Base-by-base conservation (phyloP, 1,140 invertebrate genomes). In the Aradophagus sp. region DNA sequence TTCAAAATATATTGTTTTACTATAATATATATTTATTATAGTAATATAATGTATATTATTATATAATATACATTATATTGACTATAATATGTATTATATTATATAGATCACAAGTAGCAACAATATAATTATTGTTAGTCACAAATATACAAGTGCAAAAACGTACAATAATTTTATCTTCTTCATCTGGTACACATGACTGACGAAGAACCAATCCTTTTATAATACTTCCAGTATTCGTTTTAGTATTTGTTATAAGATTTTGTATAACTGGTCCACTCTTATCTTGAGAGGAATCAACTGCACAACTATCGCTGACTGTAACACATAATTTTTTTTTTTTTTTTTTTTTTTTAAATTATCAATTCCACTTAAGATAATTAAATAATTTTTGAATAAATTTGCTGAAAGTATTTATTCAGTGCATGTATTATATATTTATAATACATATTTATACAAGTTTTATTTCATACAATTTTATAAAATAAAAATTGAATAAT, bases 281-380 rank as follows among this genome's bases (percentile, higher is more conserved):
- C 75, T 73, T 80, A 76, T 93, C 90, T 50, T 82, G 76, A 1
- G 75, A 73, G 23, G 84, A 71, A 11, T 87, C 85, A n/a, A 66
- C 20, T 48, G 77, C 87, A 76, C 91, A 92, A 11, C 85, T 87
- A 75, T 93, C 92, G 79, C 91, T 93, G 7, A 92, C 90, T 89
- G 53, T 68, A 67, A 52, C 38, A 45, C 14, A 13, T 26, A 38
- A 29, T 5, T n/a, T n/a, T n/a, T n/a, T n/a, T n/a, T n/a, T n/a
- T n/a, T n/a, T n/a, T n/a, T n/a, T n/a, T n/a, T n/a, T n/a, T n/a
- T n/a, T n/a, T n/a, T n/a, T n/a, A n/a, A n/a, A n/a, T 5, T 29
- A n/a, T n/a, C 11, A 5, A 29, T 29, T 29, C 7, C 2, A 5
- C 2, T 29, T 23, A 23, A 23, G 20, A 5, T 4, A 23, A 23